A percentile compares a stretch with the other conserved stretches of the same genome.
Evolutionary conservation across 2,888 invertebrate species (phyloP).

Genomic region (Barypeithes pellucidus): DNA sequence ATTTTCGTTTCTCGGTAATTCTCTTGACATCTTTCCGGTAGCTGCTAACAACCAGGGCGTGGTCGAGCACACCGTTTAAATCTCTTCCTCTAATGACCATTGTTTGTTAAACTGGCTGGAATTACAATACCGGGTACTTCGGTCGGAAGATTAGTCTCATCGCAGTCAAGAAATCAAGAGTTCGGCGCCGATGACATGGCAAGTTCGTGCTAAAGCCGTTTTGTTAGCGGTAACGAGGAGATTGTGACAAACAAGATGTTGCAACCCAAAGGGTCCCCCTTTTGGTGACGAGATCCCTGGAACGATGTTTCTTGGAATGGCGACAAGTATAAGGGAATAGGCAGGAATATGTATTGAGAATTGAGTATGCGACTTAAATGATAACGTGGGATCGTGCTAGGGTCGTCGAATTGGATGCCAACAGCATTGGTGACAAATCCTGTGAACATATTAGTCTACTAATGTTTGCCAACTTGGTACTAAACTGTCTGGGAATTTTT

Average conservation of each 20-base stretch:
- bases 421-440: too few species aligned
- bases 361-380: too few species aligned
- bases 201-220: conserved; percentile 14
- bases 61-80: conserved; percentile 16
- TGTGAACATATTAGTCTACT: neutral
- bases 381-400: too few species aligned
- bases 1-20: neutral
- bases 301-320: too few species aligned
- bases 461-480: neutral
- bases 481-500: conserved; percentile 10
- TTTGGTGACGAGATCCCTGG: neutral
- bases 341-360: too few species aligned
- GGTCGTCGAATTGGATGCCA: too few species aligned
- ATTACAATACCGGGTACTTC: conserved; percentile 21
- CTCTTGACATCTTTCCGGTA: conserved; percentile 31
- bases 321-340: too few species aligned
- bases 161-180: conserved; percentile 41
- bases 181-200: conserved; percentile 42
- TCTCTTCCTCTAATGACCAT: conserved; percentile 9
- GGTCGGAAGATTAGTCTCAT: conserved; percentile 42
- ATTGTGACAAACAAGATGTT: neutral
- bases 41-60: conserved; percentile 48
- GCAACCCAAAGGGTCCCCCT: conserved; percentile 9
- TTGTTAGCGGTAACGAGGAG: conserved; percentile 25
- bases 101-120: conserved; percentile 3